phyloP scores from a whole-genome alignment of 2,113 vertebrate genomes.

The Cyprinodon variegatus region DNA sequence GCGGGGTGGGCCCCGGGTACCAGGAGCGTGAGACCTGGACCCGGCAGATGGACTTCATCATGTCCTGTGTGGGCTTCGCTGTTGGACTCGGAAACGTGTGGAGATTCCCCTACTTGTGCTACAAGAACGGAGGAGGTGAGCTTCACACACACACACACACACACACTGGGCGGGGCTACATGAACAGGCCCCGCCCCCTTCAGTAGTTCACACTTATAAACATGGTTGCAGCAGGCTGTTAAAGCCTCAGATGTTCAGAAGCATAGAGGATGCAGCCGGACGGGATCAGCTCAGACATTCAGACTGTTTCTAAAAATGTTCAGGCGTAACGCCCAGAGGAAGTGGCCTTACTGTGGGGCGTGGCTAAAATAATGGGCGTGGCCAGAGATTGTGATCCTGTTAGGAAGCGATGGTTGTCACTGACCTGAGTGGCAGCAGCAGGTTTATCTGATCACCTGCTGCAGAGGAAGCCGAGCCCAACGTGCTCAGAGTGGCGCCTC shows the following conservation, averaged over 20 bases:
- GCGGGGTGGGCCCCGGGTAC: slow-evolving; percentile 34
- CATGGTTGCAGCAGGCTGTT: no score
- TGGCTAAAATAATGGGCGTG: not conserved
- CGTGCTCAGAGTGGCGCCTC: not conserved
- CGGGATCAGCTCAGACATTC: not conserved
- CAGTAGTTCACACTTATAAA: not conserved
- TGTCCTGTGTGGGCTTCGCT: slow-evolving; percentile 91
- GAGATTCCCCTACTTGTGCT: slow-evolving; percentile 91
- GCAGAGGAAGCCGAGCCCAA: not conserved
- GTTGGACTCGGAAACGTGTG: slow-evolving; percentile 91
- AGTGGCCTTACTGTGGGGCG: not conserved
- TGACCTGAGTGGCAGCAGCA: slow-evolving; percentile 34
- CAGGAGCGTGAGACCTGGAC: slow-evolving; percentile 89
- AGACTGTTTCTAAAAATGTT: no score
- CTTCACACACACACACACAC: slow-evolving; percentile 1
- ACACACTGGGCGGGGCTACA: not conserved
- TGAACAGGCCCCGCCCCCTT: not conserved
- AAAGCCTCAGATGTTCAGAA: not conserved
- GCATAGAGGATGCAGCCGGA: not conserved
- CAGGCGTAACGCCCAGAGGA: not conserved
- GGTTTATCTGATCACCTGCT: not conserved
- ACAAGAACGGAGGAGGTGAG: slow-evolving; percentile 92
- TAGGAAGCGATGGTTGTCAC: not conserved
- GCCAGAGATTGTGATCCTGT: not conserved
- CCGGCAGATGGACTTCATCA: slow-evolving; percentile 95